Base-by-base conservation (phyloP, 2,797 vertebrate species). In the Acanthurus tractus region DNA sequence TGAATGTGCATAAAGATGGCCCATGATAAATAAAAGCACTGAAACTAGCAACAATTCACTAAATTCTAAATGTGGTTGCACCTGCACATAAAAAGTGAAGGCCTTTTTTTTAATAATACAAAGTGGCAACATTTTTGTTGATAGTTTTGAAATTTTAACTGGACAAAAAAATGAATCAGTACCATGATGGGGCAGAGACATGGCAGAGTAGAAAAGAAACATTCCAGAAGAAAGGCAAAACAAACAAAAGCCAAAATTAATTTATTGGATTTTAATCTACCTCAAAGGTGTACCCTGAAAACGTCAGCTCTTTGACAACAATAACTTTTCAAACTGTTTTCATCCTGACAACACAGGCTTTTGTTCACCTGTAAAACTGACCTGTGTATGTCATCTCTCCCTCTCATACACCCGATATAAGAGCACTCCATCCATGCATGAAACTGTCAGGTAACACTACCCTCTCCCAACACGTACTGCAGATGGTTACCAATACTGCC, bases 401-500 rank as follows among this genome's bases (percentile, higher is more conserved):
- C 48, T 66, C 81, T 80, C 77, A 70, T 75, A 61, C 75, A 86
- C 54, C 66, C 20, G 44, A 84, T 70, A 71, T 53, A 76, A 82
- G 74, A 84, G 69, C 25, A 6, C 65, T 71, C 42, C 74, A 76
- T 52, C 75, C 86, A 79, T 79, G 87, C 83, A 74, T 78, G 75
- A 90, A 89, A 57, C 86, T 84, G 85, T 91, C 90, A 91, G 78
- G 83, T 82, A 81, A 86, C 85, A 76, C 83, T 77, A 75, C 46
- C 57, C 55, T 84, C 77, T 59, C 74, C 78, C 42, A 76, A 83
- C 77, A 84, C 74, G 67, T 75, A 83, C 63, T 90, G 89, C 79
- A 89, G 74, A 86, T 68, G 74, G 45, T 92, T 76, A 91, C 86
- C 81, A 78, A 86, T 74, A 57, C 83, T 91, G 89, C 85, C 91